These are phyloP conservation scores for Lordiphosa stackelbergi DNA, from an alignment of 1,140 invertebrate genomes.

Conservation along the genomic window DNA sequence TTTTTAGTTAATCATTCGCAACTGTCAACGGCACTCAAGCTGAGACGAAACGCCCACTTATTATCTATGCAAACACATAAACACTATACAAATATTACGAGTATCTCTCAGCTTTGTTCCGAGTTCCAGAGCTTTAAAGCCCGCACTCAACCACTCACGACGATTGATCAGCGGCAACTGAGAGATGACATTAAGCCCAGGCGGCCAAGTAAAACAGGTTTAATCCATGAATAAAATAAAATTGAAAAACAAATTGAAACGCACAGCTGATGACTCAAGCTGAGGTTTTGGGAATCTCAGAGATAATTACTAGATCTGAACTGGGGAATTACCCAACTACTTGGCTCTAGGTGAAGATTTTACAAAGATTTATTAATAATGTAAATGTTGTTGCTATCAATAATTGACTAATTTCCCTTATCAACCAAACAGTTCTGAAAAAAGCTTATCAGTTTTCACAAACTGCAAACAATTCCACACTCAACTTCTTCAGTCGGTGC, in stretches of 20 bases:
- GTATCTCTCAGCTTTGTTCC: conserved; percentile 2
- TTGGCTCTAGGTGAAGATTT: neutral
- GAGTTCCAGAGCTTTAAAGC: conserved; percentile 15
- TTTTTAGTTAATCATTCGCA: too few relatives aligned
- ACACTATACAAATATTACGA: neutral
- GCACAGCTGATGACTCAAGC: conserved; percentile 48
- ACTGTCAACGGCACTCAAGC: too few relatives aligned
- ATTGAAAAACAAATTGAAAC: conserved; percentile 6
- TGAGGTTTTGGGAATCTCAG: conserved; percentile 47
- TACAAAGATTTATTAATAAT: conserved; percentile 3
- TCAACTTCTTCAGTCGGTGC: conserved; percentile 23
- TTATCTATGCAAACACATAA: too few relatives aligned
- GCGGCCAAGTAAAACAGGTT: conserved; percentile 37
- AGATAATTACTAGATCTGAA: conserved; percentile 29
- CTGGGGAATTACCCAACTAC: conserved; percentile 15
- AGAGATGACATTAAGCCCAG: conserved; percentile 10
- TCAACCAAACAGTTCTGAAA: conserved; percentile 25
- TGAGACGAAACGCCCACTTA: too few relatives aligned
- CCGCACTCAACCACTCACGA: conserved; percentile 44
- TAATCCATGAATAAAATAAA: conserved; percentile 20
- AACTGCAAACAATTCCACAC: conserved; percentile 1
- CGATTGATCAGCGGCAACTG: conserved; percentile 59
- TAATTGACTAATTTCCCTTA: conserved; percentile 22
- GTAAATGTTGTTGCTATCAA: conserved; percentile 3
- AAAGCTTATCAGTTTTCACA: conserved; percentile 10